Base-by-base conservation (phyloP, 2,113 vertebrate genomes). In the Alligator sinensis region DNA sequence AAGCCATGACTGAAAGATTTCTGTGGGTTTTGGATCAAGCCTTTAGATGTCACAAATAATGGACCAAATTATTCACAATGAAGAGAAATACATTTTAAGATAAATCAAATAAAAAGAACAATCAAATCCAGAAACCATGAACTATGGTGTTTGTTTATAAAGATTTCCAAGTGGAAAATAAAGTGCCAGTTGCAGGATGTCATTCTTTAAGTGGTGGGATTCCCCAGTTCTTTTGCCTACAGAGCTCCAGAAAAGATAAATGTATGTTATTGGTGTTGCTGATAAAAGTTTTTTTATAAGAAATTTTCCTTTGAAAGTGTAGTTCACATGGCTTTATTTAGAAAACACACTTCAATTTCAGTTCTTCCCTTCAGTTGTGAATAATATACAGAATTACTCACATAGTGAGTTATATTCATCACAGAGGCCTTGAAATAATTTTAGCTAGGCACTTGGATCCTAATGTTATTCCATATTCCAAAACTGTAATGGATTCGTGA, bases 191-290 rank as follows among this genome's bases (percentile, higher is more conserved):
- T 91, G 72, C 96, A 84, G 91, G 93, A 95, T 57, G 57, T 92
- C 91, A 91, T 92, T 94, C 90, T 96, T 92, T 82, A 47, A 80
- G 86, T 91, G 95, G 94, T 93, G 95, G 95, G 94, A 96, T 96
- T 96, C 95, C 94, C 91, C 91, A 88, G 54, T 94, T 92, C 82
- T 94, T 95, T 89, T 94, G 76, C 81, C 62, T 94, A 91, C 83
- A 90, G 76, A 94, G 92, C 72, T 92, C 91, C 87, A 86, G 66
- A 94, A 72, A 59, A 86, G 86, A 85, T 90, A 21, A 11, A 59
- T 84, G 28, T 57, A 60, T 92, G 91, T 92, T 13, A 30, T 78
- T 84, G 57, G 78, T 84, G 80, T 64, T 1, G 5, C 55, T 77
- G 79, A 77, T 57, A 93, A 92, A 94, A 77, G 80, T 18, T 21